Evolutionary conservation across 2,888 invertebrate genomes (phyloP).

Genomic region (Panzeria rudis): DNA sequence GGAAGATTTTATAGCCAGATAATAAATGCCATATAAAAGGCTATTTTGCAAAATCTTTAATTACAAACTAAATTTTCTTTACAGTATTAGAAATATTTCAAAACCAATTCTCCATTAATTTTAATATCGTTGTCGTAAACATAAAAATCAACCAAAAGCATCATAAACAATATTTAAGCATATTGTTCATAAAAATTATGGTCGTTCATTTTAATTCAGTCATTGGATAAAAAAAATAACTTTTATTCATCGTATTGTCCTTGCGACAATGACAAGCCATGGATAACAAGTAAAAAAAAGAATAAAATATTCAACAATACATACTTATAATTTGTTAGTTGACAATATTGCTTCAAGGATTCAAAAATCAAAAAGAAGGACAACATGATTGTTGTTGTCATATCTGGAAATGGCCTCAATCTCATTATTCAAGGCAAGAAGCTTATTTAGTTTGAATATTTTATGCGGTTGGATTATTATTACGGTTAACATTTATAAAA

Average conservation of each 20-base stretch:
- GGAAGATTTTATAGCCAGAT: too few relatives aligned
- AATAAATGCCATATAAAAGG: too few relatives aligned
- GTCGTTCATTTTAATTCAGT: slow-evolving; percentile 12
- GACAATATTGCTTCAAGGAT: slow-evolving; percentile 57
- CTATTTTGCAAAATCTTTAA: too few relatives aligned
- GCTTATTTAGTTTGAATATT: slow-evolving; percentile 66
- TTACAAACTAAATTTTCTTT: background rate
- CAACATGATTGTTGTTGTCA: slow-evolving; percentile 56
- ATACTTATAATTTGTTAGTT: slow-evolving; percentile 56
- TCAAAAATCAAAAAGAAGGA: slow-evolving; percentile 42
- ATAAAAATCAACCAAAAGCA: slow-evolving; percentile 33
- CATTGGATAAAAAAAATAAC: slow-evolving; percentile 20
- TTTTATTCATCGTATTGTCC: slow-evolving; percentile 46
- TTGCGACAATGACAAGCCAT: slow-evolving; percentile 48
- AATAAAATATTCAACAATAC: slow-evolving; percentile 12
- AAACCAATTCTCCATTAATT: slow-evolving; percentile 25
- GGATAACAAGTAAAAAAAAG: slow-evolving; percentile 2
- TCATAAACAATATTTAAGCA: slow-evolving; percentile 26
- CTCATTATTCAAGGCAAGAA: slow-evolving; percentile 64
- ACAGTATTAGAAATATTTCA: background rate
- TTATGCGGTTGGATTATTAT: slow-evolving; percentile 68
- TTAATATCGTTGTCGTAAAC: slow-evolving; percentile 31
- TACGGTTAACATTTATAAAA: slow-evolving; percentile 31
- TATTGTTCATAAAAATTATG: slow-evolving; percentile 39
- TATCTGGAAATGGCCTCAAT: slow-evolving; percentile 61